A percentile compares a stretch with the other conserved stretches of the same genome.
These are phyloP conservation scores for Aphelenchoides avenae DNA, from an alignment of 1,140 invertebrate genomes.

Conservation along the genomic window DNA sequence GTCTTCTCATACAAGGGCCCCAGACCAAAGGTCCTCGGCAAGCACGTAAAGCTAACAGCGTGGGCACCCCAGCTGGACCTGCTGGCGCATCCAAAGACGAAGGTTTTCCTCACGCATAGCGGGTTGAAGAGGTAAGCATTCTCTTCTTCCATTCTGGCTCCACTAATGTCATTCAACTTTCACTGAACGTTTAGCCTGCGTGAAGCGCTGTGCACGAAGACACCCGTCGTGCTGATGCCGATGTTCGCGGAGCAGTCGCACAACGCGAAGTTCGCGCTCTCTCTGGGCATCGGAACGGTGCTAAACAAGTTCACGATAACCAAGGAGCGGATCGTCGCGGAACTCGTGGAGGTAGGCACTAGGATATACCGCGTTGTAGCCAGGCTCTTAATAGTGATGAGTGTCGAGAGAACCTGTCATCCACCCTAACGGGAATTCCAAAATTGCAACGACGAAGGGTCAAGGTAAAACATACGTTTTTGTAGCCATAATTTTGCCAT, in stretches of 20 bases:
- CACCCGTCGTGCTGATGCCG: slow-evolving; percentile 10
- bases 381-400: too few species aligned
- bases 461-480: too few species aligned
- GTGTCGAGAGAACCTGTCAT: too few species aligned
- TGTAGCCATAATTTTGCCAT: too few species aligned
- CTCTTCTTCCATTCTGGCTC: background rate
- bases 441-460: too few species aligned
- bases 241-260: slow-evolving; percentile 16
- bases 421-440: too few species aligned
- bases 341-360: too few species aligned
- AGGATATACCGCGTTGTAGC: too few species aligned
- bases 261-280: slow-evolving; percentile 4
- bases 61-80: slow-evolving; percentile 41
- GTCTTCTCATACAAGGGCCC: slow-evolving; percentile 32
- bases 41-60: slow-evolving; percentile 23
- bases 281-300: slow-evolving; percentile 2
- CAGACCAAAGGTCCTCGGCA: slow-evolving; percentile 9
- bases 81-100: slow-evolving; percentile 20
- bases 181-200: slow-evolving; percentile 3
- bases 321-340: slow-evolving; percentile 1
- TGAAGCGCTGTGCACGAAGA: slow-evolving; percentile 3
- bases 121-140: slow-evolving; percentile 43
- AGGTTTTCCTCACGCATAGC: slow-evolving; percentile 34
- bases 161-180: background rate
- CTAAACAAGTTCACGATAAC: slow-evolving; percentile 15